Percentiles rank a stretch among this genome's conserved stretches.
These are phyloP conservation scores for Yponomeuta evonymella DNA, from an alignment of 2,888 invertebrate species.

Conservation along the genomic window DNA sequence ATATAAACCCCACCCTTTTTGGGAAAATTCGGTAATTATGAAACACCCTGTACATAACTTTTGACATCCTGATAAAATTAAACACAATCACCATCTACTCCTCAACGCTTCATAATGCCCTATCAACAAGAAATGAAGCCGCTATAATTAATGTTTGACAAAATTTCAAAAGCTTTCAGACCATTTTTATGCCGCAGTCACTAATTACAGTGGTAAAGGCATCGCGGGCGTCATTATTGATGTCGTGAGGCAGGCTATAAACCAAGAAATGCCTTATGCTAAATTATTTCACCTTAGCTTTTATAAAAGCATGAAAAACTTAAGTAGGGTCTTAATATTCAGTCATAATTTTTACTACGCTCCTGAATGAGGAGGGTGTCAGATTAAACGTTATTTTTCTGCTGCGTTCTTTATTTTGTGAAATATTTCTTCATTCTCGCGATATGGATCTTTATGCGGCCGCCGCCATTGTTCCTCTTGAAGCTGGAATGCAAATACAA, in stretches of 20 bases:
- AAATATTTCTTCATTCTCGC: background rate
- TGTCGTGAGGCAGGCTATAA: conserved; percentile 65
- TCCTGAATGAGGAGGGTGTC: background rate
- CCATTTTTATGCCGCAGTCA: conserved; percentile 49
- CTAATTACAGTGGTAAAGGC: conserved; percentile 62
- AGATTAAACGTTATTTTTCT: conserved; percentile 2
- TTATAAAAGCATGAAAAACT: conserved; percentile 5
- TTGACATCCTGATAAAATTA: background rate
- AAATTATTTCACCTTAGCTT: conserved; percentile 44
- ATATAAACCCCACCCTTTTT: no score
- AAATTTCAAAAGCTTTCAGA: conserved; percentile 48
- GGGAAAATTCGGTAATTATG: no score
- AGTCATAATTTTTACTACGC: background rate
- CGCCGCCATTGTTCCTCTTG: background rate
- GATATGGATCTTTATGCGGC: background rate
- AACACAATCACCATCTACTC: background rate
- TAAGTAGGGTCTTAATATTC: conserved; percentile 1
- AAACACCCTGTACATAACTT: no score
- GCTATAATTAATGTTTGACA: conserved; percentile 28
- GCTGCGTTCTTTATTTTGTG: background rate
- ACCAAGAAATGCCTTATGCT: conserved; percentile 61
- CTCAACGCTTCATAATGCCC: background rate
- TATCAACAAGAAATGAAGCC: background rate
- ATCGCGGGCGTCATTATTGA: conserved; percentile 63
- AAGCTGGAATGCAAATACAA: background rate